phyloP scores from a whole-genome alignment of 2,113 vertebrate genomes.

The Zapus hudsonius region DNA sequence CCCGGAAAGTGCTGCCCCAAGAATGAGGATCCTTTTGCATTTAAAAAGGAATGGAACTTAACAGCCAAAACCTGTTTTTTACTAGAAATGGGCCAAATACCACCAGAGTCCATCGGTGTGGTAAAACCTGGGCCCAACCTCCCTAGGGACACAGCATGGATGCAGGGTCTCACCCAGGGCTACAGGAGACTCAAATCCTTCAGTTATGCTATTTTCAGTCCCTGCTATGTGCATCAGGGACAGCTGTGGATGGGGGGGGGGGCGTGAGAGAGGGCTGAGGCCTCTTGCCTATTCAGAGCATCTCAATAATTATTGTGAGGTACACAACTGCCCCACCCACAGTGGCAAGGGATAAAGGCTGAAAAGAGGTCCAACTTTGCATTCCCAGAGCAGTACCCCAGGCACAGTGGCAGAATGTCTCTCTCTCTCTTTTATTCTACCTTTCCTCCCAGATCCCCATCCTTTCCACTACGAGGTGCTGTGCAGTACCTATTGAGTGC shows the following conservation, averaged over 20 bases:
- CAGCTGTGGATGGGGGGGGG: constrained; percentile 29
- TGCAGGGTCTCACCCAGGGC: not conserved
- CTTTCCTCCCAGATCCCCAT: not conserved
- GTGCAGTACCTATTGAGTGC: not conserved
- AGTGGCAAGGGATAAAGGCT: not conserved
- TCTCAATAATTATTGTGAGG: constrained; percentile 36
- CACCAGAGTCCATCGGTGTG: not conserved
- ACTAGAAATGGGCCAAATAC: not conserved
- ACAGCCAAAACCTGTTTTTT: constrained; percentile 29
- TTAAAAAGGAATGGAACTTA: constrained; percentile 5
- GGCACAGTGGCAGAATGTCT: not conserved
- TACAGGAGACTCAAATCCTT: not conserved
- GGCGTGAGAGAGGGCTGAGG: constrained; percentile 5
- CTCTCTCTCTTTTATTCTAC: not conserved
- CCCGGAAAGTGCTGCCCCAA: not conserved
- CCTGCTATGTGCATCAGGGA: constrained; percentile 38
- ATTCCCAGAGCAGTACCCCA: not conserved
- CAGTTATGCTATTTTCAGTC: constrained; percentile 22
- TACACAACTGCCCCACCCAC: constrained; percentile 43
- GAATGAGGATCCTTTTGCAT: not conserved
- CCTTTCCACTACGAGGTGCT: not conserved
- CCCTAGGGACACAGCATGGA: constrained; percentile 25
- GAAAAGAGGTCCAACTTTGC: not conserved
- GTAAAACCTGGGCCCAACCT: not conserved
- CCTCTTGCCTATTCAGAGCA: constrained; percentile 41